Conservation (phyloP, 2,888 invertebrate species). For the Stenurella melanura region DNA sequence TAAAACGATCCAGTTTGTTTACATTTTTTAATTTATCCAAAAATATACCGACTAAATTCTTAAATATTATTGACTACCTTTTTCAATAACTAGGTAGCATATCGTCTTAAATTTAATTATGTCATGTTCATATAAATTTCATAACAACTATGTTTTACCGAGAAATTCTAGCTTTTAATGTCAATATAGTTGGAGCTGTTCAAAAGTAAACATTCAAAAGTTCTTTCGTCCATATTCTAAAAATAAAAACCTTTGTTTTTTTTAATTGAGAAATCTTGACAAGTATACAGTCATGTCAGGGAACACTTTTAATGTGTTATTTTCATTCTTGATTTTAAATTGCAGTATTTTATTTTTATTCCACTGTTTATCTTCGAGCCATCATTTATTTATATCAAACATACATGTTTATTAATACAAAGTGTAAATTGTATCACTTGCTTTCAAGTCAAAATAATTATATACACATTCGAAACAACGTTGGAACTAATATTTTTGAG, state of each 20-base stretch:
- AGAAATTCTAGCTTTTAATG: too few species aligned
- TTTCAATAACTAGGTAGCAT: too few species aligned
- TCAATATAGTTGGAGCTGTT: too few species aligned
- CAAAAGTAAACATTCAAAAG: neutral
- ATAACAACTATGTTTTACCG: too few species aligned
- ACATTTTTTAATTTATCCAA: too few species aligned
- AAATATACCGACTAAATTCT: too few species aligned
- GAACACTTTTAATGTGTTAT: neutral
- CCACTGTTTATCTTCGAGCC: neutral
- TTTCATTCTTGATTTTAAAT: neutral
- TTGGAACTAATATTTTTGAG: neutral
- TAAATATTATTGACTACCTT: too few species aligned
- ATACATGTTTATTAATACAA: neutral
- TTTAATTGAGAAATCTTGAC: neutral
- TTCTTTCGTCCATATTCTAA: neutral
- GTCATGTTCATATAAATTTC: too few species aligned
- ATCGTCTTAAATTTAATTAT: too few species aligned
- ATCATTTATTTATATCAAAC: neutral
- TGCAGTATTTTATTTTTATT: neutral
- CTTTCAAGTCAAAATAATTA: conserved; percentile 7
- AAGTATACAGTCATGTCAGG: neutral
- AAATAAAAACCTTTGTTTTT: neutral
- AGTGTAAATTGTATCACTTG: neutral
- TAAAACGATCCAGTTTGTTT: too few species aligned
- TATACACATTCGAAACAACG: neutral